phyloP scores from a whole-genome alignment of 2,888 invertebrate species.

The Drosophila fungiperda region DNA sequence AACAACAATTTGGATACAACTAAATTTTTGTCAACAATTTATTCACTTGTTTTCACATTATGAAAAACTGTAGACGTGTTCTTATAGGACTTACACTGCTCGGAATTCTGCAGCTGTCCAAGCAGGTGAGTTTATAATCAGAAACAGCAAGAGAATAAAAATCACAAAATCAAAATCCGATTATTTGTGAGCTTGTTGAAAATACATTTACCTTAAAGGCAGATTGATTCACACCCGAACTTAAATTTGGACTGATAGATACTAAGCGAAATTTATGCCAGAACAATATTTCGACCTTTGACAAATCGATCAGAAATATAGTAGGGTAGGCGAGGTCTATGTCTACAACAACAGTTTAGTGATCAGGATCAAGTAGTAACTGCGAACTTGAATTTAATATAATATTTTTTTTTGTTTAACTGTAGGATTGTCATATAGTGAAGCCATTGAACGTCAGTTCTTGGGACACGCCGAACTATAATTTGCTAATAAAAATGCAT shows the following conservation, averaged over 20 bases:
- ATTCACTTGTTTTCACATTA: slow-evolving; percentile 30
- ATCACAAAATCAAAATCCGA: not conserved
- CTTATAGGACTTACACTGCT: slow-evolving; percentile 44
- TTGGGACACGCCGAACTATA: slow-evolving; percentile 70
- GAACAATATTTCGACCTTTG: not conserved
- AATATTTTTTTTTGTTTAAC: not conserved
- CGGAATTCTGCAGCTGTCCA: slow-evolving; percentile 42
- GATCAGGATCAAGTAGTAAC: not conserved
- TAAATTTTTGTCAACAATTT: slow-evolving; percentile 5
- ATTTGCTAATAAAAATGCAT: slow-evolving; percentile 54
- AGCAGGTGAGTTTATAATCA: slow-evolving; percentile 50
- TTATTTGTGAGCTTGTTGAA: not conserved
- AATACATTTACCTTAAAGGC: not conserved
- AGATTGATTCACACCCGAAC: not conserved
- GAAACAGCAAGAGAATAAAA: not conserved
- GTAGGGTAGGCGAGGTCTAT: not conserved
- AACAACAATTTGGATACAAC: not conserved
- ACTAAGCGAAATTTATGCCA: not conserved
- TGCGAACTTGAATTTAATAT: not conserved
- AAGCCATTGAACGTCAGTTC: slow-evolving; percentile 53
- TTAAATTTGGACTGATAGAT: not conserved
- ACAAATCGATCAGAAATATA: not conserved
- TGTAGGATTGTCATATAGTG: slow-evolving; percentile 73
- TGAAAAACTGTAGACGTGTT: slow-evolving; percentile 43
- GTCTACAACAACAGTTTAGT: not conserved